Base-by-base conservation (phyloP, 2,888 invertebrate species). In the Tortricodes alternella region DNA sequence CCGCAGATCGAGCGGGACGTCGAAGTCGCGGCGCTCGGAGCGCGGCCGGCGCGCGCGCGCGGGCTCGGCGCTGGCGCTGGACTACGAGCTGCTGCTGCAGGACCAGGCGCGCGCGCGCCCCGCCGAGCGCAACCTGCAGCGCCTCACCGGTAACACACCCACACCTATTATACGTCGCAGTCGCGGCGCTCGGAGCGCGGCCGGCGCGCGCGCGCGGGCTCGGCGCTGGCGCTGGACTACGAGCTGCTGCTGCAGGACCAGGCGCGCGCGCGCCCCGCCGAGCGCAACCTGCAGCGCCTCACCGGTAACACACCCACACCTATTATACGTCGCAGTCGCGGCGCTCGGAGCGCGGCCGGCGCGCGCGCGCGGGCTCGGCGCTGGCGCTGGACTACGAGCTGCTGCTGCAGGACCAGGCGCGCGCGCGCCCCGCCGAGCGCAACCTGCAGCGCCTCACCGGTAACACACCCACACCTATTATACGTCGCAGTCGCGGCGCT, bases 371-470 rank as follows among this genome's bases (percentile, higher is more conserved):
- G 11, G 35, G 35, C 32, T 69, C 95, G 74, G 94, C 94, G 75
- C 85, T 95, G n/a, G 94, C 94, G 2, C 83, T 95, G 24, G 95
- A 96, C 84, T 95, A 95, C 75, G 96, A 96, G 70, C 87, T 95
- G 57, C 93, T 95, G 70, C 92, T 80, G 85, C 90, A 80, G 88
- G 92, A 77, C 79, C 85, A 79, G n/a, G n/a, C n/a, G 76, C 83
- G 0, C 64, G 78, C n/a, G 80, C 63, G 76, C 15, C 43, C 56
- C 27, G 48, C 48, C 43, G 70, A 70, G 13, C 63, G 83, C 53
- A 93, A 83, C 70, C 92, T 72, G 91, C 92, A 76, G 76, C 84
- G 90, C 2, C 82, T 90, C 21, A 90, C 90, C 11, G 89, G 91
- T 91, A 55, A 62, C 60, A 15, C 11, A 15, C 15, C 3, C 16